Percentiles rank a stretch among this genome's conserved stretches.
Evolutionary conservation across 2,113 vertebrate species (phyloP).

Genomic region (Rhinichthys klamathensis): DNA sequence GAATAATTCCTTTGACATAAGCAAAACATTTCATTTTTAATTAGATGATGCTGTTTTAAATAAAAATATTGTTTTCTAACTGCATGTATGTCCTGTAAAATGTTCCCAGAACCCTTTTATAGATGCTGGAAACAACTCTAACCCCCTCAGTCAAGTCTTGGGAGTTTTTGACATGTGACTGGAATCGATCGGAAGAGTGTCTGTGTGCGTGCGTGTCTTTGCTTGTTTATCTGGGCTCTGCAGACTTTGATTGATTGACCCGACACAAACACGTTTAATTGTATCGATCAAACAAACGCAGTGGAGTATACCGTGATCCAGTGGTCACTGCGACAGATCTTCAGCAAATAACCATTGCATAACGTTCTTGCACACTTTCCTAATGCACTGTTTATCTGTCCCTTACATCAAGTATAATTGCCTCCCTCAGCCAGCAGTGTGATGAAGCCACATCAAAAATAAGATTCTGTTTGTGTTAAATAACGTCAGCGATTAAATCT

Average conservation of each 20-base stretch:
- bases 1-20: background rate
- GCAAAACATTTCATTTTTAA: background rate
- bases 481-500: constrained; percentile 48
- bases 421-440: background rate
- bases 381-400: background rate
- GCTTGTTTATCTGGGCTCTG: constrained; percentile 21
- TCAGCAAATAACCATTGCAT: background rate
- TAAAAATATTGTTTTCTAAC: background rate
- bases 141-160: background rate
- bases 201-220: background rate
- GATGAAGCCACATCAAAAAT: constrained; percentile 13
- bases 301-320: background rate
- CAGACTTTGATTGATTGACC: constrained; percentile 24
- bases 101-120: background rate
- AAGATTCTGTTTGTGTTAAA: constrained; percentile 3
- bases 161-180: background rate
- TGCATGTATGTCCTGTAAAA: background rate
- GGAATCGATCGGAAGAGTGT: background rate
- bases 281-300: constrained; percentile 3
- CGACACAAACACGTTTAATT: background rate
- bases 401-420: background rate
- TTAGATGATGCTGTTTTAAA: background rate
- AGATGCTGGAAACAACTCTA: background rate
- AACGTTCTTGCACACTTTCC: background rate
- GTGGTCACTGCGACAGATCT: constrained; percentile 9